Evolutionary conservation across 2,888 invertebrate species (phyloP).

Genomic region (Cheilosia grossa): DNA sequence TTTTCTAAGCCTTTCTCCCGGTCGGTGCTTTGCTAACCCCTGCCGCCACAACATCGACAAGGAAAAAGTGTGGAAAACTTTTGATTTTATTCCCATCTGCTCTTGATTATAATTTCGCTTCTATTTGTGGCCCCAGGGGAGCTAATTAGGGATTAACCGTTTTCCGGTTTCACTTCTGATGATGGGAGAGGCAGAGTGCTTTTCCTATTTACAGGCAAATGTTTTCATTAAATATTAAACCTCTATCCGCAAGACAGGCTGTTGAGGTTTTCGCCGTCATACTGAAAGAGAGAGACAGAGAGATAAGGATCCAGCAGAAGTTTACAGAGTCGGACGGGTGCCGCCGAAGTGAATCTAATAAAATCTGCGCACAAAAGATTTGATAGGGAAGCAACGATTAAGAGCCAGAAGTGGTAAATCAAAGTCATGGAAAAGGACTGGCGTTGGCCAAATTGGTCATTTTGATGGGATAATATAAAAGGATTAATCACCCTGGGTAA

Average conservation of each 20-base stretch:
- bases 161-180: conserved; percentile 47
- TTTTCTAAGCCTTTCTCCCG: conserved; percentile 41
- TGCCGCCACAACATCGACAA: conserved; percentile 4
- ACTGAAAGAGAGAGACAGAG: too few relatives aligned
- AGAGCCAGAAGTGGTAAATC: conserved; percentile 39
- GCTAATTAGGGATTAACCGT: conserved; percentile 82
- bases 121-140: conserved; percentile 78
- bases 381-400: conserved; percentile 29
- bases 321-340: conserved; percentile 4
- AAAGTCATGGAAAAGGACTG: conserved; percentile 21
- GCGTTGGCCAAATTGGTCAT: conserved; percentile 34
- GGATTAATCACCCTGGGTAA: conserved; percentile 29
- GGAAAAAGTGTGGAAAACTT: conserved; percentile 56
- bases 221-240: conserved; percentile 47
- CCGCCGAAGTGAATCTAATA: conserved; percentile 18
- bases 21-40: not conserved
- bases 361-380: conserved; percentile 44
- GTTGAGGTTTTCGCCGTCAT: conserved; percentile 25
- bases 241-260: conserved; percentile 45
- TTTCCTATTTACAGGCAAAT: conserved; percentile 17
- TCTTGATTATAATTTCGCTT: conserved; percentile 59
- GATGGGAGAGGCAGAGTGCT: not conserved
- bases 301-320: conserved; percentile 13
- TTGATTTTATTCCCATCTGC: conserved; percentile 61
- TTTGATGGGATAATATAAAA: conserved; percentile 16